Evolutionary conservation across 2,888 invertebrate genomes (phyloP), one percentile per base, ranked within the genome.

Genomic region (Pedicia rivosa): DNA sequence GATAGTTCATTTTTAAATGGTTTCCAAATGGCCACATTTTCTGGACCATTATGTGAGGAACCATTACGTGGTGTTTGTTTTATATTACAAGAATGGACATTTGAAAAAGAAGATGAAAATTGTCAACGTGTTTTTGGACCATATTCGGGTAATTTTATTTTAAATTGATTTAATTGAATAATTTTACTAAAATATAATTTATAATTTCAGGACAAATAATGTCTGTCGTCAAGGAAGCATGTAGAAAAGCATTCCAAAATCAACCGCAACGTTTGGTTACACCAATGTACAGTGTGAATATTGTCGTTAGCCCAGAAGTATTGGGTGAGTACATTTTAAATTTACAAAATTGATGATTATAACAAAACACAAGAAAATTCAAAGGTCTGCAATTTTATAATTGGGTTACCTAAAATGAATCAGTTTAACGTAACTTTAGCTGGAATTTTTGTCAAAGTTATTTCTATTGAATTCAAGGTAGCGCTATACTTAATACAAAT

Each of bases 1-100:
- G 86, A 84, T 50, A 78, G 77, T 53, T 78, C 78, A 55, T 77
- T 91, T 53, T 67, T 87, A 4, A 86, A 82, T 60, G 90, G 87
- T 7, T 78, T 91, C 60, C 82, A 88, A 67, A 59, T 90, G 58
- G 83, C 86, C 5, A 74, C 88, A 17, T 60, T 81, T 37, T 76
- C 87, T 28, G 98, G 98, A 1, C 97, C 97, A 0, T 58, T 98
- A 30, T 98, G 97, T 61, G 92, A 94, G 50, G 98, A 98, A 54
- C 92, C 94, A 2, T 78, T 98, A 78, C 82, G 81, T 65, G 95
- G 95, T 2, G 90, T 95, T 2, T 86, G 81, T 13, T 92, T 95
- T 62, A 66, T 84, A 37, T 70, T 97, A 2, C 82, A 87, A 48
- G 79, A 84, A 46, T 95, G 91, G 83, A 66, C 64, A 1, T 55